phyloP scores from a whole-genome alignment of 2,113 vertebrate genomes.

The Plotosus lineatus region DNA sequence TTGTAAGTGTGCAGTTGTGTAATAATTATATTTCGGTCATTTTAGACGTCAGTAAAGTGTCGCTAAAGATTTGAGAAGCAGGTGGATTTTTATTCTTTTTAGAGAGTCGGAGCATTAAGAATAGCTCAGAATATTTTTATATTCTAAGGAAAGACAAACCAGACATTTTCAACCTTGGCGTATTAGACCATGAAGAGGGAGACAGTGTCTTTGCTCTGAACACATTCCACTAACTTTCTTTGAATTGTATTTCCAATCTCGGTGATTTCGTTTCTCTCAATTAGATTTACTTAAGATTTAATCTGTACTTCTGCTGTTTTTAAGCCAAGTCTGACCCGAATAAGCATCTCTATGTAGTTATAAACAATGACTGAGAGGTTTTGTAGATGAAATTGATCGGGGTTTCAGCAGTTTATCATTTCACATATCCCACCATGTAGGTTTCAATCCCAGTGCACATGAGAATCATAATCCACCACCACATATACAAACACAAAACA shows the following conservation, averaged over 20 bases:
- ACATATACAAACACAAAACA: slow-evolving; percentile 48
- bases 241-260: too few relatives aligned
- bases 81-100: not conserved
- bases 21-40: not conserved
- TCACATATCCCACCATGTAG: slow-evolving; percentile 40
- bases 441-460: slow-evolving; percentile 35
- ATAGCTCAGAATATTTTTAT: not conserved
- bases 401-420: slow-evolving; percentile 36
- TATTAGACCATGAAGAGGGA: not conserved
- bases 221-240: too few relatives aligned
- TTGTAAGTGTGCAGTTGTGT: not conserved
- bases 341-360: not conserved
- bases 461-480: slow-evolving; percentile 48
- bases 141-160: too few relatives aligned
- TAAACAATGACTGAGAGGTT: not conserved
- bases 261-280: not conserved
- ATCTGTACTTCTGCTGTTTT: not conserved
- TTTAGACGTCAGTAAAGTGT: not conserved
- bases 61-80: not conserved
- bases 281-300: not conserved
- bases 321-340: not conserved
- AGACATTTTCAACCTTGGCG: too few relatives aligned
- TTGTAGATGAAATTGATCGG: slow-evolving; percentile 1
- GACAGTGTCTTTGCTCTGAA: too few relatives aligned
- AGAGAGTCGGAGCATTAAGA: too few relatives aligned